Percentiles rank a stretch among this genome's conserved stretches.
These are phyloP conservation scores for Drosophila rubida DNA, from an alignment of 2,888 invertebrate species.

Conservation along the genomic window DNA sequence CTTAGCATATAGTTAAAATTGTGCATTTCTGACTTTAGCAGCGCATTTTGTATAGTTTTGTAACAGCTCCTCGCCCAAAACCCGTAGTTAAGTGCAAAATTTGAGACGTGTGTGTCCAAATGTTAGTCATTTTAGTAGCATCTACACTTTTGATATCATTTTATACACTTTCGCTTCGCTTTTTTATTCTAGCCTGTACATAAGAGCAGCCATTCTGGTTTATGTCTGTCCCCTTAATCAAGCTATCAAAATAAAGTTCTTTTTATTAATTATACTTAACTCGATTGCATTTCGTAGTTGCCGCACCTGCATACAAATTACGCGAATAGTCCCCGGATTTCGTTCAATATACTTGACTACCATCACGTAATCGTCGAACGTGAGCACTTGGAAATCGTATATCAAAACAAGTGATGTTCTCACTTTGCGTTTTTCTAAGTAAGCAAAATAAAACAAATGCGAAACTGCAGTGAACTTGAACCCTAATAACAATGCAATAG, in stretches of 20 bases:
- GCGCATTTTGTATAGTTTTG: constrained; percentile 65
- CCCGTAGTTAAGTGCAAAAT: constrained; percentile 56
- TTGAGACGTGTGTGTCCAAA: constrained; percentile 17
- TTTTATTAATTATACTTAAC: constrained; percentile 43
- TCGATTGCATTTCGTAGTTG: constrained; percentile 23
- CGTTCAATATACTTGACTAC: constrained; percentile 3
- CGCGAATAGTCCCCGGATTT: constrained; percentile 2
- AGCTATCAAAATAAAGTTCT: constrained; percentile 62
- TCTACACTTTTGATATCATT: constrained; percentile 45
- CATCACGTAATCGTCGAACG: constrained; percentile 32
- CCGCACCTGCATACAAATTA: constrained; percentile 64
- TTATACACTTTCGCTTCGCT: constrained; percentile 11
- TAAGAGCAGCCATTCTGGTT: constrained; percentile 42
- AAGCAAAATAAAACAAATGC: neutral
- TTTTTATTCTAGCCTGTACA: constrained; percentile 43
- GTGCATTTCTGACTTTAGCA: constrained; percentile 43
- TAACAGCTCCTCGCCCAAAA: constrained; percentile 7
- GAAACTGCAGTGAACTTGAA: constrained; percentile 55
- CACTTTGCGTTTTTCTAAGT: constrained; percentile 4
- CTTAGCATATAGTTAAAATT: constrained; percentile 40
- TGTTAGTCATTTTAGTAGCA: constrained; percentile 55
- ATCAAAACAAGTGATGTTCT: constrained; percentile 5
- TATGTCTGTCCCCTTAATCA: constrained; percentile 14
- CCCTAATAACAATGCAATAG: constrained; percentile 18
- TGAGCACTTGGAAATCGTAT: constrained; percentile 14